These are phyloP conservation scores for Halcyon chelicuti DNA, from an alignment of 2,797 vertebrate species.

Conservation along the genomic window DNA sequence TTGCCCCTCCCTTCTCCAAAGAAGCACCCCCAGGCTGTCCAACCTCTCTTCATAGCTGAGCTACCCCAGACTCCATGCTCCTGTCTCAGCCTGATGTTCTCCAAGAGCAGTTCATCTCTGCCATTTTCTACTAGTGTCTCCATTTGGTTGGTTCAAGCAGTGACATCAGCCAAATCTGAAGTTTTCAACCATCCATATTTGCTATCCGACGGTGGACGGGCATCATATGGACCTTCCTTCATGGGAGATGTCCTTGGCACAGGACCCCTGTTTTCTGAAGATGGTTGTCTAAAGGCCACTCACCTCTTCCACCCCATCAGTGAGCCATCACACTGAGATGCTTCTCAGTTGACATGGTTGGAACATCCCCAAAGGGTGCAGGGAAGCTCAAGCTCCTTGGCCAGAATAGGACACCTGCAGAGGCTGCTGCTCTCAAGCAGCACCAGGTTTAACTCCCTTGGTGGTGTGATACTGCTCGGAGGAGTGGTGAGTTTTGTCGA, in stretches of 20 bases:
- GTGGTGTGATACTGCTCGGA: not conserved
- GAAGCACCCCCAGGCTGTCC: not conserved
- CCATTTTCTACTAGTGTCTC: not conserved
- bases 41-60: not conserved
- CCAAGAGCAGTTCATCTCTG: not conserved
- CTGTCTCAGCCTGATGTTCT: not conserved
- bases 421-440: not conserved
- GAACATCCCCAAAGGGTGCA: not conserved
- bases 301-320: not conserved
- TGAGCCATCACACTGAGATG: not conserved
- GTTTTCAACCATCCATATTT: not conserved
- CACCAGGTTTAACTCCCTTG: not conserved
- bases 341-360: not conserved
- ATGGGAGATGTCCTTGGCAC: not conserved
- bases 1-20: not conserved
- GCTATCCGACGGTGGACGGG: not conserved
- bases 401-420: not conserved
- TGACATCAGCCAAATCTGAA: not conserved
- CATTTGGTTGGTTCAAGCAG: not conserved
- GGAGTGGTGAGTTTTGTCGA: not conserved
- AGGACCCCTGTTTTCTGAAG: not conserved
- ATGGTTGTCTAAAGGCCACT: not conserved
- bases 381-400: not conserved
- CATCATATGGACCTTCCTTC: fast-evolving
- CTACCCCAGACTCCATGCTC: not conserved